Evolutionary conservation across 2,113 vertebrate genomes (phyloP), one percentile per base, ranked within the genome.

Genomic region (Canis aureus): DNA sequence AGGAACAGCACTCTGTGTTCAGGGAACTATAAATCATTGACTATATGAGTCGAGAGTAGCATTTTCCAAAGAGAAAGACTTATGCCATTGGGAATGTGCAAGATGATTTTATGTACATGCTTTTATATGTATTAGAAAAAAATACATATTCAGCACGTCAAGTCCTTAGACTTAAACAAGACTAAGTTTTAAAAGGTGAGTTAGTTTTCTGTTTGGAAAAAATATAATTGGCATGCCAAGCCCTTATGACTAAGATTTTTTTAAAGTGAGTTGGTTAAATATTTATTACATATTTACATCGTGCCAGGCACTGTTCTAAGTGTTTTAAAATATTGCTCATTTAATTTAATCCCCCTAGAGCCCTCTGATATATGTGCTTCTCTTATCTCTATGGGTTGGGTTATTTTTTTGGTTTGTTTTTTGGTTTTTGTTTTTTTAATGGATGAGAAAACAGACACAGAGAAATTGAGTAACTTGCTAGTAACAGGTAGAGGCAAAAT

Each of bases 321-420:
- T 94, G 51, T 91, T 95, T 96, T 95, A 81, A 95, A 94, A 35
- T 85, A 92, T 79, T 92, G n/a, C 1, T 69, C 32, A 69, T 55
- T 80, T 93, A 85, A 80, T 62, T 78, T 82, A 78, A 87, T 78
- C 51, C 9, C 35, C 29, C 27, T 88, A 66, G 43, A 74, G 38
- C 43, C 7, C n/a, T 94, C 60, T 64, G n/a, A 93, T 25, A 88
- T 60, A 90, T 29, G 8, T 81, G 49, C 20, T 76, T 91, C 93
- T 88, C 60, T 95, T 95, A 84, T 32, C n/a, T 94, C 35, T 59
- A 84, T 59, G 43, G 43, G n/a, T 38, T 81, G 27, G 62, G 25
- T 27, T 62, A 57, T 15, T 25, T 27, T 22, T 64, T 64, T 64
- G 25, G 43, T 13, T 76, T 76, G 73, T 25, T 12, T 64, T 64